phyloP scores from a whole-genome alignment of 2,113 vertebrate genomes.

The Atractosteus spatula region DNA sequence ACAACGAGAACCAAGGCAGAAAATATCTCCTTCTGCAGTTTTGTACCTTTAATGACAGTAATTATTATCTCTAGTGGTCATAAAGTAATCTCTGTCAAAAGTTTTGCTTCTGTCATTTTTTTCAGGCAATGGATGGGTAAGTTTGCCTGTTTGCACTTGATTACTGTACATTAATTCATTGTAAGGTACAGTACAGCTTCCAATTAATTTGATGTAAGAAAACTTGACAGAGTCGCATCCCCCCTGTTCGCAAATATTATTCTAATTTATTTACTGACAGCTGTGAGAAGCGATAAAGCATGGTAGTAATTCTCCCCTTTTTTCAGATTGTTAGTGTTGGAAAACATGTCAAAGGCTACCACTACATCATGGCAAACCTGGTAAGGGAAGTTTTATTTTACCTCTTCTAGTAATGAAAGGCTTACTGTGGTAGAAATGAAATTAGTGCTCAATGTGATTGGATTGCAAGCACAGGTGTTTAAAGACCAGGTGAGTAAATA shows the following conservation, averaged over 20 bases:
- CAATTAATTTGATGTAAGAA: slow-evolving; percentile 24
- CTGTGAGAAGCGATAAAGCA: slow-evolving; percentile 30
- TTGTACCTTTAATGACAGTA: slow-evolving; percentile 3
- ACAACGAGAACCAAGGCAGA: too few species aligned
- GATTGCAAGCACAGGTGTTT: not conserved
- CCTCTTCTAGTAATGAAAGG: not conserved
- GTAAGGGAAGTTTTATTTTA: slow-evolving; percentile 68
- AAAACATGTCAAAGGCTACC: slow-evolving; percentile 93
- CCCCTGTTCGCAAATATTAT: slow-evolving; percentile 9
- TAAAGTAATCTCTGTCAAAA: slow-evolving; percentile 17
- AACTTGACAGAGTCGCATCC: not conserved
- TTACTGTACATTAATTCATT: slow-evolving; percentile 21
- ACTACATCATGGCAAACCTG: slow-evolving; percentile 95
- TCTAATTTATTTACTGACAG: slow-evolving; percentile 16
- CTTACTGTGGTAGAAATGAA: not conserved
- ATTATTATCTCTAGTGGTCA: slow-evolving; percentile 13
- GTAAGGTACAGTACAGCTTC: not conserved
- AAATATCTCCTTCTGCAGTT: not conserved
- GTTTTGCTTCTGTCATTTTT: not conserved
- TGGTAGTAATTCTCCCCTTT: slow-evolving; percentile 43
- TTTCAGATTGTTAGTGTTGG: slow-evolving; percentile 89
- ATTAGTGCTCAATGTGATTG: not conserved
- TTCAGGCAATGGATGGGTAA: not conserved
- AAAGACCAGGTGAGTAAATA: not conserved
- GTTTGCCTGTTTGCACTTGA: not conserved